Base-by-base conservation (phyloP, 1,140 invertebrate species). In the Brachionus rubens region DNA sequence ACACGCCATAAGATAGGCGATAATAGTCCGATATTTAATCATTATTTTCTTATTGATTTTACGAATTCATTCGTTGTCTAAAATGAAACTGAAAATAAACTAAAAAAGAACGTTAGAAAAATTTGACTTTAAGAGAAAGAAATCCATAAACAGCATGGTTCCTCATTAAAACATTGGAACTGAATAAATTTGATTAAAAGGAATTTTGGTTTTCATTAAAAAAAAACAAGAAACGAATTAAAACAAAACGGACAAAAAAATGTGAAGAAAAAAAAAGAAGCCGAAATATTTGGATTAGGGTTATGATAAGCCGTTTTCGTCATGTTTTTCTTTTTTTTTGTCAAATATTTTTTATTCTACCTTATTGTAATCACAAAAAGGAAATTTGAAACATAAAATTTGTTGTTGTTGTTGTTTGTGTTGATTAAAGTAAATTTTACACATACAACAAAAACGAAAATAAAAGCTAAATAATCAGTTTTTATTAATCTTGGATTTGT, bases 131-230 rank as follows among this genome's bases (percentile, higher is more conserved):
- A n/a, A n/a, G n/a, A n/a, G n/a, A n/a, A n/a, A n/a, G n/a, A n/a
- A n/a, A n/a, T n/a, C n/a, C n/a, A n/a, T 28, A 54, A 54, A 54
- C 52, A 54, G 52, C 52, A 54, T 54, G 52, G 10, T 54, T 54
- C 24, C 52, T 54, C 52, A 54, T 54, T 54, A 54, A 28, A 54
- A 28, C 52, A 33, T 33, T 28, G 9, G 12, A n/a, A 54, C 28
- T 54, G 12, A 54, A 28, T 54, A 28, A 28, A 28, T 54, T 50
- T 48, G 10, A 21, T 54, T 54, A 12, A 28, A 14, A n/a, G n/a
- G 52, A 12, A 28, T 54, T 54, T 28, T 30, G 26, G 33, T 28
- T 54, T 54, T 54, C 33, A 28, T 14, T 54, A 54, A 28, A 28
- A 54, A 54, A 54, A 54, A 24, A 54, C 24, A 28, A 28, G 52